Evolutionary conservation across 2,113 vertebrate species (phyloP), one percentile per base, ranked within the genome.

Genomic region (Crotalus tigris): DNA sequence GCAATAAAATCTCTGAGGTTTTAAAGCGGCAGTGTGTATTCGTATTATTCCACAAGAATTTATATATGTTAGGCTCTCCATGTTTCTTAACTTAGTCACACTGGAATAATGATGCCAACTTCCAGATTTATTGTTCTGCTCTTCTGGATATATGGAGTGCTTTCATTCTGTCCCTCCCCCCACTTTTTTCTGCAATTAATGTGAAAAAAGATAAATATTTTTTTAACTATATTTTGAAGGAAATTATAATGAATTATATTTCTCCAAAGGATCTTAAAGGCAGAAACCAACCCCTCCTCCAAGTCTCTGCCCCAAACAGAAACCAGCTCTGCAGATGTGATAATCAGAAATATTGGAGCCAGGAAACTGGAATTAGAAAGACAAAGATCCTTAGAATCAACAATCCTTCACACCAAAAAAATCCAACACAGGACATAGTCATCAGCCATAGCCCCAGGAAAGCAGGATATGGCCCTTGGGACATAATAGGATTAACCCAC

Each of bases 71-170:
- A 81, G 1, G 57, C 89, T 94, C 91, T 90, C 46, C 81, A 92
- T 94, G 59, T 94, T 95, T 95, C 44, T 96, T 81, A 2, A 39
- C 17, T 90, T 91, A 96, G 33, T 55, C n/a, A 64, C 10, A 93
- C 3, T 1, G 12, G 10, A 95, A 24, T 94, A 94, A 90, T 69
- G 7, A 92, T 61, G 29, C 5, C 90, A 93, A 29, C 2, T 94
- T 94, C 54, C 58, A 7, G 29, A 0, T 86, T 93, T 95, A 61
- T 21, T 86, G 19, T 81, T 51, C 19, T 89, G 69, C 5, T 91
- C 0, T 81, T 17, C 8, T 57, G 81, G 26, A 94, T 46, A 58
- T 17, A 90, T 91, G 86, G 44, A 51, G 44, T 93, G 1, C 61
- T 29, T 24, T 33, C 39, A 0, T 1, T 91, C 8, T 90, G 8